Percentiles rank a stretch among this genome's conserved stretches.
Evolutionary conservation across 1,140 invertebrate species (phyloP).

Genomic region (Eulimnadia texana): DNA sequence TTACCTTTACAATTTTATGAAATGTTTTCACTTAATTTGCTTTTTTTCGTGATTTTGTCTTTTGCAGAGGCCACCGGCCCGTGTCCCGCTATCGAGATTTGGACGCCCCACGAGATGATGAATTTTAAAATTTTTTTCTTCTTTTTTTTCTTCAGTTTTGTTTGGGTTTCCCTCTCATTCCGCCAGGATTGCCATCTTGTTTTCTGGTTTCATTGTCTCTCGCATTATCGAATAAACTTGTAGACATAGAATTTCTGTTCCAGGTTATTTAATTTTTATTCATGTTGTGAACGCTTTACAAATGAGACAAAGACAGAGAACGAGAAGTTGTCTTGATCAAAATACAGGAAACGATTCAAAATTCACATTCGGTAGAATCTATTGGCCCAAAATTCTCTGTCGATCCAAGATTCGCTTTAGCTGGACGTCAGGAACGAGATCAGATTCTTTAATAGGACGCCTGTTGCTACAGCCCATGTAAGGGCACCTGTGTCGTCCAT

Average conservation of each 20-base stretch:
- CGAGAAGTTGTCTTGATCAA: too few relatives aligned
- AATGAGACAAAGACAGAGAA: neutral
- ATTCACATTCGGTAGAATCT: too few relatives aligned
- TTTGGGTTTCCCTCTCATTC: neutral
- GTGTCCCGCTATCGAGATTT: slow-evolving; percentile 82
- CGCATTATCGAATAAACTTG: neutral
- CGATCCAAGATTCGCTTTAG: neutral
- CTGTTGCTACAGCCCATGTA: slow-evolving; percentile 8
- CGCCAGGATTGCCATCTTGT: neutral
- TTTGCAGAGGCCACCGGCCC: slow-evolving; percentile 49
- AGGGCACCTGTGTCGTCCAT: neutral
- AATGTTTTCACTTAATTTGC: slow-evolving; percentile 9
- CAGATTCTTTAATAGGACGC: neutral
- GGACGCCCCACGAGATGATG: slow-evolving; percentile 75
- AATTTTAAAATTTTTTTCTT: slow-evolving; percentile 47
- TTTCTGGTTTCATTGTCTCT: neutral
- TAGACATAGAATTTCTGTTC: neutral
- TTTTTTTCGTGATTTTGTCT: neutral
- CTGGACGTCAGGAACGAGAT: slow-evolving; percentile 1
- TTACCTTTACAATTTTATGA: slow-evolving; percentile 1
- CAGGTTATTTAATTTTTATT: neutral
- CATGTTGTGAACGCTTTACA: neutral
- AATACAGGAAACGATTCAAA: too few relatives aligned
- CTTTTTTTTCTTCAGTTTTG: neutral
- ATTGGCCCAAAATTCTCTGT: neutral